phyloP scores from a whole-genome alignment of 2,888 invertebrate species.

The Poecilus cupreus region DNA sequence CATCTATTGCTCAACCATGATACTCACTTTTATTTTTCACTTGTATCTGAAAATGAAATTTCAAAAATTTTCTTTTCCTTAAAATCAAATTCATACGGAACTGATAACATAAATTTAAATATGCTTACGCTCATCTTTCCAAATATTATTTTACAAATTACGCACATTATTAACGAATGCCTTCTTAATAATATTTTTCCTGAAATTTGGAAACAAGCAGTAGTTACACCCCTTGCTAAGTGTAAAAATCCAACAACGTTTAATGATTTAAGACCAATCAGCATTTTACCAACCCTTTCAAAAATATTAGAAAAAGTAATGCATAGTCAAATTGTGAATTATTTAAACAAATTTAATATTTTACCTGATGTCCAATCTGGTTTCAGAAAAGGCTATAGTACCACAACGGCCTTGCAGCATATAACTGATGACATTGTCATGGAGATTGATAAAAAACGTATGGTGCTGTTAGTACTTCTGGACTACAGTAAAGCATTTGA shows the following conservation, averaged over 20 bases:
- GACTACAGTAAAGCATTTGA: no score
- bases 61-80: neutral
- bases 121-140: no score
- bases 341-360: neutral
- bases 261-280: neutral
- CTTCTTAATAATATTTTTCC: neutral
- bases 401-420: neutral
- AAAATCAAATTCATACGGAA: neutral
- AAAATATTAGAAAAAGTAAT: neutral
- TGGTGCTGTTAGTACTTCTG: neutral
- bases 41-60: no score
- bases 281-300: neutral
- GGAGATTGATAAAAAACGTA: neutral
- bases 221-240: neutral
- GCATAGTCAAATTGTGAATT: neutral
- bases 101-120: neutral
- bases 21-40: no score
- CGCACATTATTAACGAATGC: neutral
- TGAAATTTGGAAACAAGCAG: neutral
- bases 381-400: neutral
- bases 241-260: neutral
- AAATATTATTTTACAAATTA: neutral
- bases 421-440: neutral
- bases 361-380: neutral
- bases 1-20: no score